Conservation (phyloP, 2,888 invertebrate species). For the Napeogenes inachia region DNA sequence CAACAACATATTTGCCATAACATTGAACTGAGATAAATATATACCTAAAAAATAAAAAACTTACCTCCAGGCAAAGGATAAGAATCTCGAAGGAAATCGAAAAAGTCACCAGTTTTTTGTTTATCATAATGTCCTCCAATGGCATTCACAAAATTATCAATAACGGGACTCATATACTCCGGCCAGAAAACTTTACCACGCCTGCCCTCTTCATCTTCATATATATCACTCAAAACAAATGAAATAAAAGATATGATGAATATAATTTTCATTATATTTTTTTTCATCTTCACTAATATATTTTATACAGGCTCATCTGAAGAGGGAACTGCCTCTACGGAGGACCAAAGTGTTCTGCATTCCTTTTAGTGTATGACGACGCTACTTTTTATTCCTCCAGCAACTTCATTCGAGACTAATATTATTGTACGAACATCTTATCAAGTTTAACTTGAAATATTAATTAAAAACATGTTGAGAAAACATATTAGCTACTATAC, state of each 20-base stretch:
- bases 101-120: constrained; percentile 41
- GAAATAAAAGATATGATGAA: not conserved
- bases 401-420: not conserved
- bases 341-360: not conserved
- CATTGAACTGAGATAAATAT: not conserved
- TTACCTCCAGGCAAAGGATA: constrained; percentile 59
- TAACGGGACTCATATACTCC: constrained; percentile 8
- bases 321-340: not conserved
- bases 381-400: not conserved
- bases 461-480: too few species aligned
- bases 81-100: constrained; percentile 55
- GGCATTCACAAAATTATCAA: constrained; percentile 43
- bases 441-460: too few species aligned
- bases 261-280: not conserved
- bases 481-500: too few species aligned
- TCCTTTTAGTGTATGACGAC: not conserved
- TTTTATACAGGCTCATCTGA: not conserved
- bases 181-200: constrained; percentile 8
- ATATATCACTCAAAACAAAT: not conserved
- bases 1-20: not conserved
- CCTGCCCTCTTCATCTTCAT: not conserved
- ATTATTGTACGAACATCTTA: too few species aligned
- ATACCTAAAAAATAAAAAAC: constrained; percentile 25
- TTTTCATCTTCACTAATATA: not conserved
- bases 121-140: constrained; percentile 38